Evolutionary conservation across 2,888 invertebrate species (phyloP).

Genomic region (Heliconius charithonia): DNA sequence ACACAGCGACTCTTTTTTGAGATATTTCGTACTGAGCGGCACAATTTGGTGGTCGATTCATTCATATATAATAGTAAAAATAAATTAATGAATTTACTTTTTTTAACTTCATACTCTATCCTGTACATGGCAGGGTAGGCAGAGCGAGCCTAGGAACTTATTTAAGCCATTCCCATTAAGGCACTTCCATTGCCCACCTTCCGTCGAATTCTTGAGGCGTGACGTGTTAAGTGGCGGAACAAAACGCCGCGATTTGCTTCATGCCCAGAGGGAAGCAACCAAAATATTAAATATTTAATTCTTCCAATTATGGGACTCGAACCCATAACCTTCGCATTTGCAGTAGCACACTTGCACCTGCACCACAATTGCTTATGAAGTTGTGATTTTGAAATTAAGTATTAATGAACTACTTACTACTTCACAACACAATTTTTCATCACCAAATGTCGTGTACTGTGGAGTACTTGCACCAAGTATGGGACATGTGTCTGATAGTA

Average conservation of each 20-base stretch:
- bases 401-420: not conserved
- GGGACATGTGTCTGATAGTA: conserved; percentile 72
- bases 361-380: not conserved
- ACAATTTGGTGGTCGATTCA: too few species aligned
- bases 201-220: not conserved
- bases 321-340: not conserved
- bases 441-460: conserved; percentile 67
- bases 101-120: too few species aligned
- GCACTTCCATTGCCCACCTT: not conserved
- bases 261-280: not conserved
- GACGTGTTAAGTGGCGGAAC: not conserved
- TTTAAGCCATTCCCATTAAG: not conserved
- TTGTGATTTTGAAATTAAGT: too few species aligned
- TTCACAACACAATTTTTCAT: conserved; percentile 75
- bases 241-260: not conserved
- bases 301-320: not conserved
- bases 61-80: too few species aligned
- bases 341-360: not conserved
- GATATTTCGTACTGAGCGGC: not conserved
- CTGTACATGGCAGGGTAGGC: too few species aligned
- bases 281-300: not conserved
- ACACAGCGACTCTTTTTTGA: not conserved
- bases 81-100: too few species aligned
- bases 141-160: not conserved
- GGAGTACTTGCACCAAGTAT: conserved; percentile 65